phyloP scores from a whole-genome alignment of 2,888 invertebrate genomes.

The Nomada ferruginata region DNA sequence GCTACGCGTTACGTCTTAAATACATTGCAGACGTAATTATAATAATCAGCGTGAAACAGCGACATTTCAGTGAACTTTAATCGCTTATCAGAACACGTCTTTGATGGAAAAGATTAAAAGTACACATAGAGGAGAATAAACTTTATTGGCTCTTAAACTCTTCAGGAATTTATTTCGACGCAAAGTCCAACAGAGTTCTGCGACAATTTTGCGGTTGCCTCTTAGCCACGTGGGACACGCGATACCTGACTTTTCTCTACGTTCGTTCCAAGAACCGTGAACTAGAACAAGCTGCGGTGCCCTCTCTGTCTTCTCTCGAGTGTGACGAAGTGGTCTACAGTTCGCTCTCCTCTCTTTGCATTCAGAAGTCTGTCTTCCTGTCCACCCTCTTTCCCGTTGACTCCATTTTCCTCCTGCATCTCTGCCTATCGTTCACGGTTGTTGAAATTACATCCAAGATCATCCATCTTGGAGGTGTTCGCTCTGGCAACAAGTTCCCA shows the following conservation, averaged over 20 bases:
- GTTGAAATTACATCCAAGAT: slow-evolving; percentile 43
- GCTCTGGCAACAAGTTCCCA: slow-evolving; percentile 37
- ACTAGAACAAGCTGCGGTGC: slow-evolving; percentile 77
- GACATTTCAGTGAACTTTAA: too few relatives aligned
- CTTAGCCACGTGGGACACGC: slow-evolving; percentile 63
- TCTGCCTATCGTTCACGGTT: slow-evolving; percentile 25
- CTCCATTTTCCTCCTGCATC: neutral
- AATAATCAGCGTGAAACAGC: too few relatives aligned
- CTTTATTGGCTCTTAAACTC: slow-evolving; percentile 11
- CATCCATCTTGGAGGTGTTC: neutral
- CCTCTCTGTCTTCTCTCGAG: slow-evolving; percentile 73
- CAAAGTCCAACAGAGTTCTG: slow-evolving; percentile 51
- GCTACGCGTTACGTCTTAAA: too few relatives aligned
- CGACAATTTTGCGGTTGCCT: slow-evolving; percentile 65
- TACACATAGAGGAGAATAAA: neutral
- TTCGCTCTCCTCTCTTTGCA: slow-evolving; percentile 65
- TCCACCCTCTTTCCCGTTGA: slow-evolving; percentile 36
- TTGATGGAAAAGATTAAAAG: neutral
- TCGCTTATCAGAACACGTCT: too few relatives aligned
- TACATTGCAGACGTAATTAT: too few relatives aligned
- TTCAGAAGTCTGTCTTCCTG: slow-evolving; percentile 52
- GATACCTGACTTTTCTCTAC: slow-evolving; percentile 57
- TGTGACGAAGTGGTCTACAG: slow-evolving; percentile 77
- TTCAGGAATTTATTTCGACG: slow-evolving; percentile 47
- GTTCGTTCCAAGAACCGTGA: slow-evolving; percentile 76